Evolutionary conservation across 1,140 invertebrate genomes (phyloP).

Genomic region (Orius laevigatus): DNA sequence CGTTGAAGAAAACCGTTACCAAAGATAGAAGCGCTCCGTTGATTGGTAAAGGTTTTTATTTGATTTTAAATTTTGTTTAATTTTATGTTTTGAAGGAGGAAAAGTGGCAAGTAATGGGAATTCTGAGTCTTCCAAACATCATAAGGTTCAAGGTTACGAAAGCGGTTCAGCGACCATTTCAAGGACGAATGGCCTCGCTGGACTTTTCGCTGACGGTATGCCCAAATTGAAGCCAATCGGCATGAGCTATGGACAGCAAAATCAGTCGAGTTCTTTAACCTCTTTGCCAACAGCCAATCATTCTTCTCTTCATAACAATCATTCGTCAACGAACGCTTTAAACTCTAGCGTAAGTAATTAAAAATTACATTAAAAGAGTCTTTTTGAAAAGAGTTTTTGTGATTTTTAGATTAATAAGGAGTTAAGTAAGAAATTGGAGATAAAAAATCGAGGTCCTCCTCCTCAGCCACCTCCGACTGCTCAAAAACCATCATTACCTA

Average conservation of each 20-base stretch:
- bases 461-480: conserved; percentile 34
- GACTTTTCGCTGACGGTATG: conserved; percentile 72
- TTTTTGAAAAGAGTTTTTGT: too few relatives aligned
- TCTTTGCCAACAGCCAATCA: neutral
- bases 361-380: too few relatives aligned
- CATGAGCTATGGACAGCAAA: conserved; percentile 22
- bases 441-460: conserved; percentile 32
- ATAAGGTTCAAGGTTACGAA: too few relatives aligned
- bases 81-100: too few relatives aligned
- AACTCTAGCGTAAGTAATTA: too few relatives aligned
- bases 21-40: conserved; percentile 73
- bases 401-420: conserved; percentile 15
- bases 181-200: conserved; percentile 40
- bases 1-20: conserved; percentile 70
- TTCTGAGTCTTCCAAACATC: too few relatives aligned
- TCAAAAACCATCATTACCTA: conserved; percentile 31
- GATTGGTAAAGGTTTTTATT: conserved; percentile 27
- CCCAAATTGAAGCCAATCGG: conserved; percentile 69
- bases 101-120: too few relatives aligned
- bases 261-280: conserved; percentile 3
- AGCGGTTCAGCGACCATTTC: conserved; percentile 19
- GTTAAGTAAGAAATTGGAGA: conserved; percentile 16
- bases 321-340: too few relatives aligned
- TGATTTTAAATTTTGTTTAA: too few relatives aligned
- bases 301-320: neutral